Percentiles rank a stretch among this genome's conserved stretches.
Evolutionary conservation across 2,888 invertebrate species (phyloP).

Genomic region (Diarsia mendica): DNA sequence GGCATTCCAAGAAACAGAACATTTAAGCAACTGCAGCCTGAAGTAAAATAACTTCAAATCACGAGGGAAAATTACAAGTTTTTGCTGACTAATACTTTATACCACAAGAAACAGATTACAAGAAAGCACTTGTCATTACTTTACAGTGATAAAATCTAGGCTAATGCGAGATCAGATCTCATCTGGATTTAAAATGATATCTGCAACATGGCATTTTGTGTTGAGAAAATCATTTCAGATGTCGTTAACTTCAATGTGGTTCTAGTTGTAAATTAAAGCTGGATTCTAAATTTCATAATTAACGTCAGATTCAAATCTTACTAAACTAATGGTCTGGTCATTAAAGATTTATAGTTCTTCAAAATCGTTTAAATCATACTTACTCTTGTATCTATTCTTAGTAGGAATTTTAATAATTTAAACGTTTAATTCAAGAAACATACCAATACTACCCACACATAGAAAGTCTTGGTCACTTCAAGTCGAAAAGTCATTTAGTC

Average conservation of each 20-base stretch:
- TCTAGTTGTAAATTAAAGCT: slow-evolving; percentile 17
- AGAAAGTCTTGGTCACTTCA: slow-evolving; percentile 11
- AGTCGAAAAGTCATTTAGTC: slow-evolving; percentile 18
- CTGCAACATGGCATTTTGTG: slow-evolving; percentile 46
- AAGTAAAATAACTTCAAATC: slow-evolving; percentile 25
- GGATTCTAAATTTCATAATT: slow-evolving; percentile 18
- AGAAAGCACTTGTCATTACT: slow-evolving; percentile 58
- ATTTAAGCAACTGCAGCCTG: slow-evolving; percentile 8
- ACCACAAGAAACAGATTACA: slow-evolving; percentile 56
- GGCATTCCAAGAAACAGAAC: slow-evolving; percentile 21
- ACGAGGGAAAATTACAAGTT: slow-evolving; percentile 40
- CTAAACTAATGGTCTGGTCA: neutral
- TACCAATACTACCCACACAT: neutral
- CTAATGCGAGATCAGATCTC: slow-evolving; percentile 53
- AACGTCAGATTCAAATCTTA: neutral
- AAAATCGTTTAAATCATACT: too few relatives aligned
- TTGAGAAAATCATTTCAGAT: slow-evolving; percentile 41
- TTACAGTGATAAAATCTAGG: slow-evolving; percentile 54
- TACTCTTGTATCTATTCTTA: neutral
- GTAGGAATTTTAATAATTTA: neutral
- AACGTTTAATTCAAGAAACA: neutral
- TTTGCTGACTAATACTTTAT: slow-evolving; percentile 53
- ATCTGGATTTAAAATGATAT: slow-evolving; percentile 52
- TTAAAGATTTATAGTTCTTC: neutral
- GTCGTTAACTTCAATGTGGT: slow-evolving; percentile 19